These are phyloP conservation scores for Furnarius figulus DNA, from an alignment of 2,113 vertebrate species.

Conservation along the genomic window DNA sequence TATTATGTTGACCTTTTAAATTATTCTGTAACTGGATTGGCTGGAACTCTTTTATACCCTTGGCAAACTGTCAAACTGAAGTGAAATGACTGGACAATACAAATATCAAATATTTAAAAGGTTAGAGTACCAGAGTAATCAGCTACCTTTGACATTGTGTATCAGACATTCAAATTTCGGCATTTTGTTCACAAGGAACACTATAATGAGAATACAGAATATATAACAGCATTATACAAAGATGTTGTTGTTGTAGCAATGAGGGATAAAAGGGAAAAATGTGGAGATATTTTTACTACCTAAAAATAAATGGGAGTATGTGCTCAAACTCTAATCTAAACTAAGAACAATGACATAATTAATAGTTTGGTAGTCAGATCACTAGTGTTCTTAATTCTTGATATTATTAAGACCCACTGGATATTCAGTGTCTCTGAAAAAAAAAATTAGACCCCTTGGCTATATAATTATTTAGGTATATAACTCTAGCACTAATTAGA, in stretches of 20 bases:
- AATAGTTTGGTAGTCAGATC: not conserved
- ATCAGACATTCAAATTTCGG: not conserved
- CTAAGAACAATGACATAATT: not conserved
- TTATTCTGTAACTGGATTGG: not conserved
- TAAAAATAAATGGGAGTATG: not conserved
- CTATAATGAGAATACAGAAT: not conserved
- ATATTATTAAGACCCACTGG: not conserved
- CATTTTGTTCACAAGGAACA: not conserved
- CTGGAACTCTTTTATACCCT: slow-evolving; percentile 1
- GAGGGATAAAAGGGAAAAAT: not conserved
- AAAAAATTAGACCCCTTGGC: not conserved
- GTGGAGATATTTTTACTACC: not conserved
- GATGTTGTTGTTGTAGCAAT: not conserved
- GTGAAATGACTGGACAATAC: not conserved
- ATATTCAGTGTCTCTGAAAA: not conserved
- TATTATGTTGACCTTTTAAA: slow-evolving; percentile 43
- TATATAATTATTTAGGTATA: not conserved
- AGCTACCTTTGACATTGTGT: not conserved
- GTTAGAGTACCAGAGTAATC: not conserved
- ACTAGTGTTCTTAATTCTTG: not conserved
- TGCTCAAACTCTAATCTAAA: not conserved
- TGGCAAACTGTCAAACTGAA: not conserved
- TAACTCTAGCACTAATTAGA: not conserved
- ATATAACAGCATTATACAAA: not conserved
- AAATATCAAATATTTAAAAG: slow-evolving; percentile 21